Base-by-base conservation (phyloP, 2,797 vertebrate genomes). In the Syngnathus acus region DNA sequence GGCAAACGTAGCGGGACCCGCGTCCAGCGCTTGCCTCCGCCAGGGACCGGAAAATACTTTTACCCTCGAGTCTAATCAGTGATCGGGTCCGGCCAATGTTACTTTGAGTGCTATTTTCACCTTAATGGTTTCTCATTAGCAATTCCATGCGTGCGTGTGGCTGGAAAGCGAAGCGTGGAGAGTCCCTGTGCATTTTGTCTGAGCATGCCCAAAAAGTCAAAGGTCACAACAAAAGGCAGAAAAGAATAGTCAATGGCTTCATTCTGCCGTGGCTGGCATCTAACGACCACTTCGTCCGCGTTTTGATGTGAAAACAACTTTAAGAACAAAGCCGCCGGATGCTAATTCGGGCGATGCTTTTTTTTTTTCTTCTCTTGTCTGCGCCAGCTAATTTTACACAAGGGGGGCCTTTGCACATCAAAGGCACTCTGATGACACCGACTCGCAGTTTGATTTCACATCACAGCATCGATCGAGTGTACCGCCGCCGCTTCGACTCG, bases 1-100 rank as follows among this genome's bases (percentile, higher is more conserved):
- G 85, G 83, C 86, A 87, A 84, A 84, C 84, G 85, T 85, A 85
- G 82, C 82, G 84, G 82, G 83, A 81, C 82, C 82, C 82, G 83
- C 83, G 83, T 78, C 77, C 82, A 17, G 60, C 78, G 79, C 77
- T 84, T 79, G 79, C 76, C 70, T 69, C 69, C 78, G 75, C 76
- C 69, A 61, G 64, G 55, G 64, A 47, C 23, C 21, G n/a, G 3
- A n/a, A 21, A 51, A 51, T 51, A 51, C n/a, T 57, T 37, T 38
- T 9, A 16, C 54, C 13, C n/a, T 38, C 6, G 50, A 32, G 54
- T 55, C 21, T 55, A 32, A 55, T 55, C 11, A 6, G 14, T 57
- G 11, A 32, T 32, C 32, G 32, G 32, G 32, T 23, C 51, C 23
- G 9, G 3, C 11, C n/a, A 23, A 10, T 23, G 21, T 54, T 54